A percentile compares a stretch with the other conserved stretches of the same genome.
Evolutionary conservation across 2,888 invertebrate genomes (phyloP).

Genomic region (Sarcophaga variegata): DNA sequence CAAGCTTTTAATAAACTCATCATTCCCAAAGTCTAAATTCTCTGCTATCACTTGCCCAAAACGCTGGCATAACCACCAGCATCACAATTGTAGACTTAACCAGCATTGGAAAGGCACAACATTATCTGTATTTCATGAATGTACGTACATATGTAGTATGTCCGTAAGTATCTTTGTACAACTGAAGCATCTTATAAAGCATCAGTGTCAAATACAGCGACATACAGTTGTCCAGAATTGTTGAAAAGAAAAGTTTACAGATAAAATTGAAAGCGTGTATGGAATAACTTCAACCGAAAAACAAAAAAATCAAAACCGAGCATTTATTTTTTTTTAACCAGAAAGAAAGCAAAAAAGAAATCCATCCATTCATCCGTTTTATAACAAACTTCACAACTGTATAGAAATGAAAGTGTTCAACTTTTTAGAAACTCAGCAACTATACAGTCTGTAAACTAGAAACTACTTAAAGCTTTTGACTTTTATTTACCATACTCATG

Average conservation of each 20-base stretch:
- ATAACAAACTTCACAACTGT: constrained; percentile 37
- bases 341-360: constrained; percentile 5
- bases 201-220: constrained; percentile 66
- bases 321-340: constrained; percentile 8
- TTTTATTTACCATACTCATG: background rate
- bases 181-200: constrained; percentile 50
- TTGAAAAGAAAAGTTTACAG: constrained; percentile 71
- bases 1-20: too few species aligned
- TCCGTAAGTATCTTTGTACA: background rate
- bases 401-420: constrained; percentile 19
- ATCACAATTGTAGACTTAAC: too few species aligned
- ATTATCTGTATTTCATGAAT: background rate
- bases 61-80: too few species aligned
- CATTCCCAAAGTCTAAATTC: too few species aligned
- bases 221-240: constrained; percentile 66
- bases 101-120: background rate
- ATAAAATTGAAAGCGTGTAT: constrained; percentile 66
- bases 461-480: background rate
- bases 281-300: background rate
- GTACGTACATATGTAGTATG: background rate
- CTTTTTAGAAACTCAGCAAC: constrained; percentile 7
- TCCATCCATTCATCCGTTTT: constrained; percentile 54
- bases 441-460: background rate
- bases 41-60: too few species aligned
- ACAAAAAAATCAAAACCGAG: background rate